These are phyloP conservation scores for Phengaris arion DNA, from an alignment of 2,888 invertebrate species.

Conservation along the genomic window DNA sequence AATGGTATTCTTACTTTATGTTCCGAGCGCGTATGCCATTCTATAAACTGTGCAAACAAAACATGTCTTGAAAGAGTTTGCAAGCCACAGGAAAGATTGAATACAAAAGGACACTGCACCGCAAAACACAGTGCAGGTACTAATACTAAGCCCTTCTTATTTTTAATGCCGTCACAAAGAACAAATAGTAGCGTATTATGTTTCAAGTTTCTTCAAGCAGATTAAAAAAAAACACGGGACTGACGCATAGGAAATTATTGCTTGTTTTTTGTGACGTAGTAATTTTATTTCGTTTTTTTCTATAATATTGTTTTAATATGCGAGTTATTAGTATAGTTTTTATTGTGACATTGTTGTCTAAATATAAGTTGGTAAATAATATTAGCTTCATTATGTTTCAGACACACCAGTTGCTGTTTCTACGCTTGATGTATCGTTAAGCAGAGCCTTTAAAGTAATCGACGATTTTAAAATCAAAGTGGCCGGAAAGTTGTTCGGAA, in stretches of 20 bases:
- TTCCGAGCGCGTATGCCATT: constrained; percentile 62
- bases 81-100: constrained; percentile 54
- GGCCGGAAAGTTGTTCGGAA: constrained; percentile 65
- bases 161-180: not conserved
- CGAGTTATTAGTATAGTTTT: not conserved
- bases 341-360: not conserved
- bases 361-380: not conserved
- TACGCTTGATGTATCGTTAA: constrained; percentile 68
- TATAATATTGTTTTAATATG: no score
- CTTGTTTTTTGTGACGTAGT: not conserved
- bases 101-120: constrained; percentile 64
- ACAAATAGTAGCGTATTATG: constrained; percentile 13
- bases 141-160: constrained; percentile 28
- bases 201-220: not conserved
- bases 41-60: constrained; percentile 67
- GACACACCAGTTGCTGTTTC: constrained; percentile 68
- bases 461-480: constrained; percentile 67
- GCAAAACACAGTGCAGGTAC: constrained; percentile 62
- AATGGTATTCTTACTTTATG: constrained; percentile 66
- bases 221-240: constrained; percentile 13
- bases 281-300: not conserved
- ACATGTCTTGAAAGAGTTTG: constrained; percentile 63
- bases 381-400: constrained; percentile 41
- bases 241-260: not conserved
- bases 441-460: constrained; percentile 64